phyloP scores from a whole-genome alignment of 2,888 invertebrate species.

The Cryptocephalus moraei region DNA sequence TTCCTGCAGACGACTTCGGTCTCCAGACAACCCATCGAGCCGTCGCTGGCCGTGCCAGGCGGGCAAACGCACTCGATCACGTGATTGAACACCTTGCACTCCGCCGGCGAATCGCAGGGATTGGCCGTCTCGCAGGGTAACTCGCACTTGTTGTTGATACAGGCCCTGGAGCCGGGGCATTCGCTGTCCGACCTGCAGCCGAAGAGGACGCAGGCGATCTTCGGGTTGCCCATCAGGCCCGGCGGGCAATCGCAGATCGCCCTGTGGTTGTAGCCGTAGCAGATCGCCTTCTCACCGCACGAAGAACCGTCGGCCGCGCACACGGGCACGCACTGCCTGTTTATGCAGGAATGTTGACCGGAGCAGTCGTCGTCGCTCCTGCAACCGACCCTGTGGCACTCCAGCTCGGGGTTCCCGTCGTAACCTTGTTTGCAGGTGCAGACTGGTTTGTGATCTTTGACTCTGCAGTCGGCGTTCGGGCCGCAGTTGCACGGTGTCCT shows the following conservation, averaged over 20 bases:
- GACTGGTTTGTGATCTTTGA: conserved; percentile 76
- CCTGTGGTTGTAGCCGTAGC: conserved; percentile 69
- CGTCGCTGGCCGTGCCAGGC: conserved; percentile 58
- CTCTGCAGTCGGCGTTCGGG: conserved; percentile 72
- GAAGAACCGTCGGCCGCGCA: conserved; percentile 59
- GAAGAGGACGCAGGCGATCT: conserved; percentile 64
- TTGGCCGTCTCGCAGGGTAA: conserved; percentile 61
- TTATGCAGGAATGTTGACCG: conserved; percentile 72
- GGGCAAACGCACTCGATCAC: conserved; percentile 74
- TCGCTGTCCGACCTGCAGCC: conserved; percentile 71
- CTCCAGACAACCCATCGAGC: conserved; percentile 50
- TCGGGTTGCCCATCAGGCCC: conserved; percentile 73
- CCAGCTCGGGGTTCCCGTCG: conserved; percentile 75
- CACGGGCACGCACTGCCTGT: conserved; percentile 71
- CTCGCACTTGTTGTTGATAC: conserved; percentile 70
- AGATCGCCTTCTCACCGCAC: conserved; percentile 71
- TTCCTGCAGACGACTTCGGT: conserved; percentile 57
- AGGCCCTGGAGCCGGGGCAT: conserved; percentile 71
- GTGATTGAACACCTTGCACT: conserved; percentile 69
- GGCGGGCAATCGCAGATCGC: conserved; percentile 76
- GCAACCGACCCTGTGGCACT: conserved; percentile 68
- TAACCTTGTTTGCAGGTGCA: conserved; percentile 62
- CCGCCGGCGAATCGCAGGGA: conserved; percentile 61
- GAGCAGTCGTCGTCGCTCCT: conserved; percentile 68
- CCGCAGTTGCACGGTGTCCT: conserved; percentile 80